Conservation (phyloP, 1,140 invertebrate species). For the Spodoptera litura region DNA sequence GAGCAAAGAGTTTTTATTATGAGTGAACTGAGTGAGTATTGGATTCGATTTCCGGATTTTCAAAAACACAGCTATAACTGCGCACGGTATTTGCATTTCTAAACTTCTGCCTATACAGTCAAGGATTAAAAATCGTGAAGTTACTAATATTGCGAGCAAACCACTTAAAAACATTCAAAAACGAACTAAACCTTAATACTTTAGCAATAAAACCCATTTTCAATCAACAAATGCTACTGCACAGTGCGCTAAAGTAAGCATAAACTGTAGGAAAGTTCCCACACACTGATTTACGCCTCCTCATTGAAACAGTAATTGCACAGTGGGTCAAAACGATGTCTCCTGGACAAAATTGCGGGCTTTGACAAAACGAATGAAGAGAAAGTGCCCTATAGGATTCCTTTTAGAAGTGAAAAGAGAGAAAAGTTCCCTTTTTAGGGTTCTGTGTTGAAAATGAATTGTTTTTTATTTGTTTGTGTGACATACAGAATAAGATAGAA, state of each 20-base stretch:
- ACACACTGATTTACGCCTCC: constrained; percentile 56
- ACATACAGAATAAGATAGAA: too few relatives aligned
- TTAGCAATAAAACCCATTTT: background rate
- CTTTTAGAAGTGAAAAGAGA: constrained; percentile 39
- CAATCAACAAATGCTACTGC: constrained; percentile 2
- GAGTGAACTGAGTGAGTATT: too few relatives aligned
- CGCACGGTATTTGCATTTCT: too few relatives aligned
- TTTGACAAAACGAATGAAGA: constrained; percentile 54
- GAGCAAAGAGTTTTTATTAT: too few relatives aligned
- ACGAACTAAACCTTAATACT: background rate
- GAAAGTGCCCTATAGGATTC: constrained; percentile 52
- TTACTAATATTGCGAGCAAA: background rate
- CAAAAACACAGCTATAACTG: too few relatives aligned
- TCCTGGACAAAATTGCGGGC: constrained; percentile 51
- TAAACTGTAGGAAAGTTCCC: constrained; percentile 32
- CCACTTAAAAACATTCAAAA: background rate
- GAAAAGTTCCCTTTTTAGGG: constrained; percentile 25
- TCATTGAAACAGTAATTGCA: constrained; percentile 56
- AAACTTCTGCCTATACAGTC: too few relatives aligned
- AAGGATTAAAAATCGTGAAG: background rate
- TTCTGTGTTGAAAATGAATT: background rate
- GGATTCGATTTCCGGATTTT: too few relatives aligned
- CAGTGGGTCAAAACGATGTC: constrained; percentile 53
- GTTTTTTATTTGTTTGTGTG: too few relatives aligned
- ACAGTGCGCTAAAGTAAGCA: constrained; percentile 29